phyloP scores from a whole-genome alignment of 2,113 vertebrate species.

The Otus sunia region DNA sequence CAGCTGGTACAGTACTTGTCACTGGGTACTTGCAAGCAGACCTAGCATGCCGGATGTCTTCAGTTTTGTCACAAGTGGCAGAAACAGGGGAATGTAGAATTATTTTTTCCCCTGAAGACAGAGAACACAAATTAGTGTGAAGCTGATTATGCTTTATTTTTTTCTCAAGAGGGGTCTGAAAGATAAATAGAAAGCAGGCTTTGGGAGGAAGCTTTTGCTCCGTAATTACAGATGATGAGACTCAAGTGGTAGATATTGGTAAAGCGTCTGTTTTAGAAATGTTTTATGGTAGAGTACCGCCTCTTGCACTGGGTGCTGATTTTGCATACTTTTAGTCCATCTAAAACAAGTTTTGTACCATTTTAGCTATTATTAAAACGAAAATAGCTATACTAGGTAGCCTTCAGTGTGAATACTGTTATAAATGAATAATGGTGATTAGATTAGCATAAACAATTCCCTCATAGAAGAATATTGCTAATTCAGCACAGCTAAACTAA shows the following conservation, averaged over 20 bases:
- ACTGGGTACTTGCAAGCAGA: neutral
- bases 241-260: neutral
- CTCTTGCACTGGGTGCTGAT: neutral
- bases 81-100: neutral
- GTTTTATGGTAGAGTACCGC: neutral
- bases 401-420: neutral
- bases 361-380: neutral
- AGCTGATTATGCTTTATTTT: neutral
- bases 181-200: neutral
- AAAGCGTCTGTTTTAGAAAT: neutral
- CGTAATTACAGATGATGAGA: neutral
- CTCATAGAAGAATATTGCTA: neutral
- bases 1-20: neutral
- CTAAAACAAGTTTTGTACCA: neutral
- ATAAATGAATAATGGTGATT: neutral
- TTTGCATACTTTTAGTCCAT: neutral
- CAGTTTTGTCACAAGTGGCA: neutral
- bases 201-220: neutral
- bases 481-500: neutral
- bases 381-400: neutral
- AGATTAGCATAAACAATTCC: neutral
- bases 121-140: neutral
- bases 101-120: neutral
- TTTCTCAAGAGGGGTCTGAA: neutral
- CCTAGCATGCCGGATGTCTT: neutral